Evolutionary conservation across 2,888 invertebrate species (phyloP).

Genomic region (Drosophila ezoana): DNA sequence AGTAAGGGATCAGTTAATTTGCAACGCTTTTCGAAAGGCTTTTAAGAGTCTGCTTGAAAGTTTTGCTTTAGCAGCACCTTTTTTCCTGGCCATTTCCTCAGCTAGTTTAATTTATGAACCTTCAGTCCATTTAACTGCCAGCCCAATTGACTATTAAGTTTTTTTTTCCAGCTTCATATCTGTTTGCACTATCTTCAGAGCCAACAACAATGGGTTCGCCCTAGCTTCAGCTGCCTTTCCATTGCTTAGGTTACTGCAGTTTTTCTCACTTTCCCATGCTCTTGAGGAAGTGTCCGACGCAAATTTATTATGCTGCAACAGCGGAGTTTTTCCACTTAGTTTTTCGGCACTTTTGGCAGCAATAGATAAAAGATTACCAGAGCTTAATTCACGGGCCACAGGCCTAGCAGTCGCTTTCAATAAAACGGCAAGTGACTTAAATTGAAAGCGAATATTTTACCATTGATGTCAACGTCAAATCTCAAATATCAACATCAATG

Average conservation of each 20-base stretch:
- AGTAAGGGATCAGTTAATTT: conserved; percentile 1
- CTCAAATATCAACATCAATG: conserved; percentile 42
- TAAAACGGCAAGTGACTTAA: conserved; percentile 27
- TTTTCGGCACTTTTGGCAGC: conserved; percentile 17
- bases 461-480: conserved; percentile 52
- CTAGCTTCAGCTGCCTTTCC: conserved; percentile 14
- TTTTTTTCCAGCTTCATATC: conserved; percentile 25
- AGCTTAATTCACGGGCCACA: conserved; percentile 4
- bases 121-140: conserved; percentile 23
- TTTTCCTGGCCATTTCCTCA: conserved; percentile 15
- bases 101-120: conserved; percentile 41
- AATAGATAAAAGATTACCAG: conserved; percentile 23
- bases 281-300: conserved; percentile 57
- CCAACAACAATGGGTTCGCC: conserved; percentile 39
- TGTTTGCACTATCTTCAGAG: conserved; percentile 34
- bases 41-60: conserved; percentile 1
- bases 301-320: conserved; percentile 32
- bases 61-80: conserved; percentile 1
- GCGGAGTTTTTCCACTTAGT: conserved; percentile 7
- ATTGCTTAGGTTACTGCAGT: conserved; percentile 23
- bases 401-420: conserved; percentile 4
- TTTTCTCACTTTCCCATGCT: conserved; percentile 65
- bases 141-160: conserved; percentile 57
- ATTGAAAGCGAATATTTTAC: conserved; percentile 48
- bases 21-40: conserved; percentile 2